Base-by-base conservation (phyloP, 2,797 vertebrate species). In the Rhinogobio ventralis region DNA sequence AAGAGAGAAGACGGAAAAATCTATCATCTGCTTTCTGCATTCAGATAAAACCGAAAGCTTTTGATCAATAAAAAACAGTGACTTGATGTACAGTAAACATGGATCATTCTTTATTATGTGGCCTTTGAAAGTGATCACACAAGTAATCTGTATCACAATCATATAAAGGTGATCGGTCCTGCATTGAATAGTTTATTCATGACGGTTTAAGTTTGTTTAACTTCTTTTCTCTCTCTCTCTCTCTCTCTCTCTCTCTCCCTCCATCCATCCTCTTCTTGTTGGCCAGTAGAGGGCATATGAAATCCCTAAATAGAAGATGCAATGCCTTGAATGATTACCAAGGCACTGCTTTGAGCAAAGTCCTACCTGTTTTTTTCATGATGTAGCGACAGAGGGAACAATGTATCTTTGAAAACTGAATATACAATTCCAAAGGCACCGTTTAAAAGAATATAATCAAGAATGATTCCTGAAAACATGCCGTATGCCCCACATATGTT, bases 271-370 rank as follows among this genome's bases (percentile, higher is more conserved):
- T 91, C 17, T 86, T 82, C 89, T 73, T 45, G 85, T 85, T 83
- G 55, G 71, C 93, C 93, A 95, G 92, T 90, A 95, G 94, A 94
- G 92, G 93, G 94, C 93, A 88, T 77, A 73, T 89, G 45, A 85
- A 84, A 89, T 90, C 87, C 46, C 89, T 89, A 42, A 79, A 89
- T 89, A 46, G 77, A 89, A 82, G 67, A 60, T 74, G 45, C 23
- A 51, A 86, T 87, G 76, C 66, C 88, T 78, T 90, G 85, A 73
- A 82, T 42, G 79, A 77, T 75, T 83, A 78, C 80, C 28, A 62
- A 79, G 36, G 64, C 78, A 73, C 17, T 75, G 76, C 71, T 82
- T 73, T 55, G 46, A 78, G 28, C 33, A n/a, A 72, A 80, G 39
- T 11, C 53, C 60, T 23, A 28, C 36, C 39, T 7, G 19, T 45